Percentiles rank a stretch among this genome's conserved stretches.
Conservation (phyloP, 2,113 vertebrate species). For the Pardalotus punctatus region DNA sequence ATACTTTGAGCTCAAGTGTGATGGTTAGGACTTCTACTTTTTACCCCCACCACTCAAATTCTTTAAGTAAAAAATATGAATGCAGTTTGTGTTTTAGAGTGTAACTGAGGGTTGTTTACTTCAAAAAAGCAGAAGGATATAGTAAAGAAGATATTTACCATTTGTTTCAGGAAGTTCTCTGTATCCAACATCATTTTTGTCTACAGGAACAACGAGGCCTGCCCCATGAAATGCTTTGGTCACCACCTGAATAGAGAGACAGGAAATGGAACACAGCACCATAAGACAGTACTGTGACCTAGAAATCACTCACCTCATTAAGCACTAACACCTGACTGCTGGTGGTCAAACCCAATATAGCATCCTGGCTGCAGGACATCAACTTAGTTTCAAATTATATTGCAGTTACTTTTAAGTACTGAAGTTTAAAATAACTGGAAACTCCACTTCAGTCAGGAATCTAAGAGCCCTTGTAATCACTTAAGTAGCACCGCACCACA, state of each 20-base stretch:
- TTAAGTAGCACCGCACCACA: background rate
- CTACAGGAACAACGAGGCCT: conserved; percentile 92
- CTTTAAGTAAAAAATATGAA: background rate
- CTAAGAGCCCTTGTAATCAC: background rate
- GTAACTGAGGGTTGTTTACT: background rate
- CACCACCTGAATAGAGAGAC: conserved; percentile 78
- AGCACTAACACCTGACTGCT: background rate
- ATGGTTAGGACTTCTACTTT: background rate
- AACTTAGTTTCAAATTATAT: background rate
- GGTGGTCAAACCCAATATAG: background rate
- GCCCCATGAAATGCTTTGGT: conserved; percentile 93
- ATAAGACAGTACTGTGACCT: background rate
- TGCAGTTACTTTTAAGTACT: background rate
- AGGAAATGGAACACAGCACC: background rate
- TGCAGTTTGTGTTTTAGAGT: background rate
- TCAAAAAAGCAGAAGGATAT: background rate
- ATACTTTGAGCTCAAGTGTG: background rate
- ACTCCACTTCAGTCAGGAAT: background rate
- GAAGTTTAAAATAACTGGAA: background rate
- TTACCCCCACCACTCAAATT: background rate
- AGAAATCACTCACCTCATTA: background rate
- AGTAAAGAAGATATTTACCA: conserved; percentile 66
- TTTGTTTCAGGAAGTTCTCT: conserved; percentile 94
- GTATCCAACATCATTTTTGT: conserved; percentile 95
- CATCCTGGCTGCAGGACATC: background rate